Percentiles rank a stretch among this genome's conserved stretches.
phyloP scores from a whole-genome alignment of 2,888 invertebrate species.

The Mythimna vitellina region DNA sequence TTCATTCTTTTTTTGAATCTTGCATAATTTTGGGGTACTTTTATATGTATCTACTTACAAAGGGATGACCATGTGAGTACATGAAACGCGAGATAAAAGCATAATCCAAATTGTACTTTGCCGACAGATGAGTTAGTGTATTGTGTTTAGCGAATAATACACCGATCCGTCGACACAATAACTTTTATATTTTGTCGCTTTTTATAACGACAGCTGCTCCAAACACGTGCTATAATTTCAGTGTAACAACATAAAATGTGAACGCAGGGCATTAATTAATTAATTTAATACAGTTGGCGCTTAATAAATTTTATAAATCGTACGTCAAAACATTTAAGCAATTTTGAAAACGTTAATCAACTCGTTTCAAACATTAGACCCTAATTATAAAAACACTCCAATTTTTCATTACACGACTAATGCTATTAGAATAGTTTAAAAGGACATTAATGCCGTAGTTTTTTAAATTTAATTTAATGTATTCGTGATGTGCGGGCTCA shows the following conservation, averaged over 20 bases:
- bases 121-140: constrained; percentile 78
- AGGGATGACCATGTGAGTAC: constrained; percentile 54
- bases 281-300: constrained; percentile 63
- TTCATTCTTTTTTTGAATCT: neutral
- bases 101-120: constrained; percentile 44
- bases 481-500: constrained; percentile 74
- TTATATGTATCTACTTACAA: constrained; percentile 12
- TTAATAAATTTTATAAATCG: constrained; percentile 72
- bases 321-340: constrained; percentile 75
- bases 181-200: constrained; percentile 74
- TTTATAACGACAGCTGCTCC: constrained; percentile 80
- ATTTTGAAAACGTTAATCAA: constrained; percentile 62
- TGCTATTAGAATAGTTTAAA: constrained; percentile 75
- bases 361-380: constrained; percentile 78
- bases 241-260: constrained; percentile 61
- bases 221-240: constrained; percentile 71
- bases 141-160: constrained; percentile 75
- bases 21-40: constrained; percentile 11
- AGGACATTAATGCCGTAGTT: constrained; percentile 70
- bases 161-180: constrained; percentile 73
- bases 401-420: constrained; percentile 71
- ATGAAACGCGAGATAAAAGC: constrained; percentile 51
- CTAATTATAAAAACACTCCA: constrained; percentile 81
- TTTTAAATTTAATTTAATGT: constrained; percentile 73
- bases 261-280: constrained; percentile 68